Conservation (phyloP, 1,140 invertebrate genomes). For the Onthophagus taurus region DNA sequence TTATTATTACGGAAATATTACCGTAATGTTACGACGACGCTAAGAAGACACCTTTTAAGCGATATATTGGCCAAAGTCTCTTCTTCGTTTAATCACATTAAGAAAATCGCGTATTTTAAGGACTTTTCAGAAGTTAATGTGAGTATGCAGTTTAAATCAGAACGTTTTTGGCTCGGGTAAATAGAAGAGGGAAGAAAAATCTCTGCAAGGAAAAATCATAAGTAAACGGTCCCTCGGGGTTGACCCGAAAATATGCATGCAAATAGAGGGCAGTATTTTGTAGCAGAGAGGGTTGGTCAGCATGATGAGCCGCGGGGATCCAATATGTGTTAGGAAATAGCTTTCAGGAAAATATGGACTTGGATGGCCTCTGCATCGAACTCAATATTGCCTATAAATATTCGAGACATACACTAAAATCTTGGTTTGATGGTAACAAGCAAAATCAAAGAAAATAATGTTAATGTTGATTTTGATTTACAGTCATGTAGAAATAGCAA, state of each 20-base stretch:
- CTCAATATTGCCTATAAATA: slow-evolving; percentile 23
- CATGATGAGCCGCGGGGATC: slow-evolving; percentile 14
- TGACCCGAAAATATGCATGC: slow-evolving; percentile 17
- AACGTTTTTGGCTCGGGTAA: too few species aligned
- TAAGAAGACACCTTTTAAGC: too few species aligned
- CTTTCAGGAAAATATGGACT: slow-evolving; percentile 22
- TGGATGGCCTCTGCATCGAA: slow-evolving; percentile 16
- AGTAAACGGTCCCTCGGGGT: slow-evolving; percentile 11
- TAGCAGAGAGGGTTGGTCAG: slow-evolving; percentile 10
- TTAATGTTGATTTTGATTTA: not conserved
- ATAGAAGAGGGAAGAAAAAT: too few species aligned
- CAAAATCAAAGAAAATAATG: too few species aligned
- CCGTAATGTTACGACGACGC: too few species aligned
- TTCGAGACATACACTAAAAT: not conserved
- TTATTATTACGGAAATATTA: too few species aligned
- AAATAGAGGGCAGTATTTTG: slow-evolving; percentile 16
- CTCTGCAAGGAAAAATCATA: slow-evolving; percentile 13
- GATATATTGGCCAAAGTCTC: too few species aligned
- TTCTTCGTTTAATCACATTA: too few species aligned
- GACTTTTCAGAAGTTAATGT: too few species aligned
- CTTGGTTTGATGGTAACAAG: not conserved
- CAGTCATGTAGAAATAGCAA: not conserved
- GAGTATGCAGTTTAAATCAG: too few species aligned
- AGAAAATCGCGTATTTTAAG: too few species aligned
- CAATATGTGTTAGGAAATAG: slow-evolving; percentile 22